Evolutionary conservation across 2,888 invertebrate genomes (phyloP).

Genomic region (Poecilus cupreus): DNA sequence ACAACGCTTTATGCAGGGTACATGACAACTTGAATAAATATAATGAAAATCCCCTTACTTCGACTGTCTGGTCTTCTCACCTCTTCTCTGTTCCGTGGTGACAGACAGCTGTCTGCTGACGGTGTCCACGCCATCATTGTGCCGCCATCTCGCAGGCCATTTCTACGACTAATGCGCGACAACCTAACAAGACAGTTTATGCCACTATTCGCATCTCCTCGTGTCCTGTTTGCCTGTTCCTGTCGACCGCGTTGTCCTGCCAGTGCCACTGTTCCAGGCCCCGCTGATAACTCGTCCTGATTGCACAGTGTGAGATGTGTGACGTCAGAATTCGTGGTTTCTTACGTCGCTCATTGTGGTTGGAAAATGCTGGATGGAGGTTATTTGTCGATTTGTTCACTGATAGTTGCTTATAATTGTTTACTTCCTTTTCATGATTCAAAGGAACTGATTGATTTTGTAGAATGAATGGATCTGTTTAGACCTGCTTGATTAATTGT

Average conservation of each 20-base stretch:
- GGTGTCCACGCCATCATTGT: conserved; percentile 19
- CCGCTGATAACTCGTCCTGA: conserved; percentile 23
- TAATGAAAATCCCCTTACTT: neutral
- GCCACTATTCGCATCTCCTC: neutral
- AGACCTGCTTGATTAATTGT: conserved; percentile 23
- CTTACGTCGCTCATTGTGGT: neutral
- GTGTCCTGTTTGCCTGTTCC: conserved; percentile 3
- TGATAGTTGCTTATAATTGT: conserved; percentile 31
- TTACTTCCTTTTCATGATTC: neutral
- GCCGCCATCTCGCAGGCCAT: neutral
- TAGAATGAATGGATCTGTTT: conserved; percentile 24
- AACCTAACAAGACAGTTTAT: conserved; percentile 38
- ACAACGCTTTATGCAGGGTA: too few relatives aligned
- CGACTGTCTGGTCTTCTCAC: neutral
- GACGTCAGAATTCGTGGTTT: conserved; percentile 27
- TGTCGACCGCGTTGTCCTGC: neutral
- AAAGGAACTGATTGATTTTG: conserved; percentile 9
- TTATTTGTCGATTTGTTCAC: conserved; percentile 7
- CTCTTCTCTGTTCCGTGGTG: neutral
- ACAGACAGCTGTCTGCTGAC: conserved; percentile 8
- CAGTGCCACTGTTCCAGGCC: neutral
- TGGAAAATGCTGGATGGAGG: neutral
- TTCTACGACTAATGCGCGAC: conserved; percentile 24
- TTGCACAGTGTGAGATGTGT: conserved; percentile 16
- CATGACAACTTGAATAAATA: too few relatives aligned